Conservation (phyloP, 1,140 invertebrate species). For the Drosophila equinoxialis region DNA sequence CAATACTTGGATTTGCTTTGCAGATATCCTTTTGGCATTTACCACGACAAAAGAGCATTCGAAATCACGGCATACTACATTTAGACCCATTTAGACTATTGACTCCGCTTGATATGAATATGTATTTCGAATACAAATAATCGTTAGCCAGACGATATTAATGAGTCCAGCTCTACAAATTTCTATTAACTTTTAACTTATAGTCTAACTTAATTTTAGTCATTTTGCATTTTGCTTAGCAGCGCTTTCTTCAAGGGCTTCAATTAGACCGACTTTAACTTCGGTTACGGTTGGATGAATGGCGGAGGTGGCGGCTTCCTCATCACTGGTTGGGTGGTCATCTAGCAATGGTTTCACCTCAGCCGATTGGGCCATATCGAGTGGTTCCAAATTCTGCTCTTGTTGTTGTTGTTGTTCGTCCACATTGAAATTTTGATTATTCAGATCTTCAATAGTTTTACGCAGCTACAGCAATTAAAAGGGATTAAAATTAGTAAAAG, state of each 20-base stretch:
- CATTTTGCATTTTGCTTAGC: background rate
- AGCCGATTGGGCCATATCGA: constrained; percentile 38
- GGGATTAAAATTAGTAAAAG: background rate
- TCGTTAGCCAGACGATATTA: background rate
- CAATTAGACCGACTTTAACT: constrained; percentile 1
- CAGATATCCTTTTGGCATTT: background rate
- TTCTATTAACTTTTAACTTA: background rate
- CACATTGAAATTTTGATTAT: constrained; percentile 87
- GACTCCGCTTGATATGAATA: background rate
- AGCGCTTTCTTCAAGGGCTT: background rate
- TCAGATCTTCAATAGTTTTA: constrained; percentile 94
- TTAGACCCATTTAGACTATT: background rate
- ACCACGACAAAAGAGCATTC: background rate
- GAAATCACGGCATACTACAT: background rate
- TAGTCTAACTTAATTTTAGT: background rate
- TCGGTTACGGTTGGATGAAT: background rate
- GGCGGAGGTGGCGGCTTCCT: background rate
- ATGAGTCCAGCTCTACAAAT: background rate
- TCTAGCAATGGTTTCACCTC: constrained; percentile 64
- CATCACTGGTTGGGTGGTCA: background rate
- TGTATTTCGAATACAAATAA: background rate
- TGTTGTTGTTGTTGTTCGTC: constrained; percentile 49
- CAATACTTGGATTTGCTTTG: too few relatives aligned
- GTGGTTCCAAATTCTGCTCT: constrained; percentile 27
- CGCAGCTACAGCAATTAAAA: constrained; percentile 85